Percentiles rank a stretch among this genome's conserved stretches.
These are phyloP conservation scores for Botrylloides violaceus DNA, from an alignment of 23 tunicate species.

Conservation along the genomic window DNA sequence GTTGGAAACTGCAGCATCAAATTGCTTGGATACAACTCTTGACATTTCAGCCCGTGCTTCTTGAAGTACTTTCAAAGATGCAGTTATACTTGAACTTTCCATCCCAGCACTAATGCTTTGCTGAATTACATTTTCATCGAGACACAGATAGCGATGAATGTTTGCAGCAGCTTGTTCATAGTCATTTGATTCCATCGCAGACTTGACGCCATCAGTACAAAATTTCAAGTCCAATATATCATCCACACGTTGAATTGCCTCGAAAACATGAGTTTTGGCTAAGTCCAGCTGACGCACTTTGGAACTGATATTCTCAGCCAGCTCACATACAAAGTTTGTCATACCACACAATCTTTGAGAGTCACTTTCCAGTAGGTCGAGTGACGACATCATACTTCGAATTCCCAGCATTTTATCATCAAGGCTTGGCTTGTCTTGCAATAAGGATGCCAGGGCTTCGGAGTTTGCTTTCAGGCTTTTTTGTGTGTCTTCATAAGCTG, in stretches of 20 bases:
- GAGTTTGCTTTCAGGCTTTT: conserved; percentile 15
- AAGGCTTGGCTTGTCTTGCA: conserved; percentile 8
- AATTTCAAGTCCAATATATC: conserved; percentile 80
- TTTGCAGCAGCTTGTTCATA: conserved; percentile 96
- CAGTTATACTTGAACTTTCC: conserved; percentile 87
- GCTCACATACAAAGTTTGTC: conserved; percentile 45
- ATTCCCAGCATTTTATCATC: conserved; percentile 35
- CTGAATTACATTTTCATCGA: conserved; percentile 90
- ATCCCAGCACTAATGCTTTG: conserved; percentile 71
- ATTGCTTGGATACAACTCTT: conserved; percentile 73
- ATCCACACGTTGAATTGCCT: conserved; percentile 95
- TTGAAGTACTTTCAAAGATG: conserved; percentile 69
- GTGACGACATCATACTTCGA: conserved; percentile 20
- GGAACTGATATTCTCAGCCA: conserved; percentile 87
- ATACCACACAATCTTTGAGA: conserved; percentile 41
- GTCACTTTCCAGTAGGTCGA: conserved; percentile 62
- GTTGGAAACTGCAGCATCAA: conserved; percentile 66
- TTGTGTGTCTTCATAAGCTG: conserved; percentile 30
- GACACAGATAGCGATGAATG: conserved; percentile 82
- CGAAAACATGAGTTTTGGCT: conserved; percentile 84
- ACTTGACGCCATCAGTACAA: conserved; percentile 92
- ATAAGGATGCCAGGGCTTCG: conserved; percentile 12
- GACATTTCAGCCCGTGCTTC: conserved; percentile 83
- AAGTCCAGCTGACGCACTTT: conserved; percentile 86
- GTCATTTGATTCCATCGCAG: conserved; percentile 87